Conservation (phyloP, 2,797 vertebrate genomes). For the Pseudocheirus occidentalis region DNA sequence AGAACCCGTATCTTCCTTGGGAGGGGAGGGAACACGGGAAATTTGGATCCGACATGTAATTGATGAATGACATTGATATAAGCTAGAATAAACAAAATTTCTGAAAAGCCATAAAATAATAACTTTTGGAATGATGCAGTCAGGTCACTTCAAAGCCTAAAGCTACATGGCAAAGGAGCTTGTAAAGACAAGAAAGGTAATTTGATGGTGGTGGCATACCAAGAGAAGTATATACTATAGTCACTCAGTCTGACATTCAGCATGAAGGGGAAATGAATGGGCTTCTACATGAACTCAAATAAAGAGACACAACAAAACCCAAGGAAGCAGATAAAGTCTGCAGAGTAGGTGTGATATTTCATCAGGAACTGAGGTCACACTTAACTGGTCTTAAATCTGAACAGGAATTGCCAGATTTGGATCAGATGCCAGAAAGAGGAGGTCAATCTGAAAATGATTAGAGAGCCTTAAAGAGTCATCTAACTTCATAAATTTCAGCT, state of each 20-base stretch:
- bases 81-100: background rate
- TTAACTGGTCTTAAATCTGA: background rate
- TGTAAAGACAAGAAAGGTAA: background rate
- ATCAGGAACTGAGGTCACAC: background rate
- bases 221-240: background rate
- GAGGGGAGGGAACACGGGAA: background rate
- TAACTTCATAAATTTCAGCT: background rate
- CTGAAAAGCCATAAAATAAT: background rate
- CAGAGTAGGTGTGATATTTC: background rate
- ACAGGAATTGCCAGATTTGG: background rate
- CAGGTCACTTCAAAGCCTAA: background rate
- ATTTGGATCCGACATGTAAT: background rate
- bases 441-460: background rate
- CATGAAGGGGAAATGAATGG: background rate
- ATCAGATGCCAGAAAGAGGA: background rate
- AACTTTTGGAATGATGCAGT: background rate
- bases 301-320: background rate
- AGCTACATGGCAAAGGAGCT: background rate
- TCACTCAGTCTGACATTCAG: background rate
- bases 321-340: background rate
- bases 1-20: background rate
- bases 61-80: background rate
- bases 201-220: background rate
- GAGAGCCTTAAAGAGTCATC: background rate
- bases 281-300: background rate